phyloP scores from a whole-genome alignment of 2,888 invertebrate species.

The Terebella lapidaria region DNA sequence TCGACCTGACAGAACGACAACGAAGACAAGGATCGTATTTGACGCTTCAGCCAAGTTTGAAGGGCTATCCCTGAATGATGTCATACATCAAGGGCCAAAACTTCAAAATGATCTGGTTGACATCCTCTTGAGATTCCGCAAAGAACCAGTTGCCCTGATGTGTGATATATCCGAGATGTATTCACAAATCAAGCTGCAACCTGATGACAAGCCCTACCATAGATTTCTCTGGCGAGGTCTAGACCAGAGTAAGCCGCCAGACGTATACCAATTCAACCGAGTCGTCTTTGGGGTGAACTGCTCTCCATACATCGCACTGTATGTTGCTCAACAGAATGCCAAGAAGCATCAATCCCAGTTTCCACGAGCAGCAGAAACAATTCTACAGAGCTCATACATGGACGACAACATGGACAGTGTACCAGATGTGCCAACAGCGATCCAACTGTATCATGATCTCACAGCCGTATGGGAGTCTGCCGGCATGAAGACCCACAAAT shows the following conservation, averaged over 20 bases:
- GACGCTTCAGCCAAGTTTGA: slow-evolving; percentile 4
- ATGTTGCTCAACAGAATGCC: slow-evolving; percentile 8
- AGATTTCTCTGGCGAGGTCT: too few relatives aligned
- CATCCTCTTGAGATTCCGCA: slow-evolving; percentile 13
- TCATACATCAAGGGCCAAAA: slow-evolving; percentile 28
- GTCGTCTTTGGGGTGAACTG: slow-evolving; percentile 11
- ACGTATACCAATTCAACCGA: slow-evolving; percentile 8
- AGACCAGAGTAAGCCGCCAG: background rate
- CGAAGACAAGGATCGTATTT: too few relatives aligned
- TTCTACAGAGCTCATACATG: too few relatives aligned
- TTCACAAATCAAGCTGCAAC: slow-evolving; percentile 1
- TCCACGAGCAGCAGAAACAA: too few relatives aligned
- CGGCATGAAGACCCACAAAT: too few relatives aligned
- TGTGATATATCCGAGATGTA: too few relatives aligned
- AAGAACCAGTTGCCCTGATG: slow-evolving; percentile 9
- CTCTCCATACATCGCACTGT: slow-evolving; percentile 7
- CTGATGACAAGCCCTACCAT: slow-evolving; percentile 6
- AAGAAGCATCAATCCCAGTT: too few relatives aligned
- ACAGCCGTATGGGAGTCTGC: too few relatives aligned
- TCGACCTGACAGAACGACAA: slow-evolving; percentile 12
- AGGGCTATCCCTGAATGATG: slow-evolving; percentile 6
- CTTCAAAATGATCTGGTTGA: slow-evolving; percentile 24
- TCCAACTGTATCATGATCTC: too few relatives aligned
- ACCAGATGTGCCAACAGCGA: too few relatives aligned
- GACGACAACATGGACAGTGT: too few relatives aligned